Percentiles rank a stretch among this genome's conserved stretches.
phyloP scores from a whole-genome alignment of 1,140 invertebrate species.

The Idris sp. region DNA sequence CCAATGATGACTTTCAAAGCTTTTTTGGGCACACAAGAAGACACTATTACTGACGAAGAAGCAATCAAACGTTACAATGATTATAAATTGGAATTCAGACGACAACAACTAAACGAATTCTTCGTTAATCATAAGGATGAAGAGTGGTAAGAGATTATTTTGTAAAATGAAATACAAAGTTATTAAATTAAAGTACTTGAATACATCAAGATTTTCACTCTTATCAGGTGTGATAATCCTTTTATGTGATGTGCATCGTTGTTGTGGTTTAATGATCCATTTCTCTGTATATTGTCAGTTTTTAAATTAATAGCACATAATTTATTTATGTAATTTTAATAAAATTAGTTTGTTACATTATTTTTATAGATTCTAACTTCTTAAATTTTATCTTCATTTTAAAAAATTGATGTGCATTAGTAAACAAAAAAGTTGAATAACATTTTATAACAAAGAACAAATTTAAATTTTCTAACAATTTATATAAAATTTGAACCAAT shows the following conservation, averaged over 20 bases:
- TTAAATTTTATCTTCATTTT: no score
- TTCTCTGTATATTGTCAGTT: constrained; percentile 18
- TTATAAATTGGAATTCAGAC: constrained; percentile 97
- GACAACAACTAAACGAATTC: constrained; percentile 98
- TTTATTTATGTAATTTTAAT: no score
- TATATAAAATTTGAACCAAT: no score
- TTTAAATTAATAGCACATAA: constrained; percentile 20
- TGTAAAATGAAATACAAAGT: neutral
- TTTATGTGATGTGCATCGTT: constrained; percentile 33
- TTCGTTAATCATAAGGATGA: constrained; percentile 99
- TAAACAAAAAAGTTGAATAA: no score
- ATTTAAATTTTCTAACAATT: no score
- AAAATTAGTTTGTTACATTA: no score
- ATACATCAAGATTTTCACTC: constrained; percentile 4
- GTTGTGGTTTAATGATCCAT: constrained; percentile 37
- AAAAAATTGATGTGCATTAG: no score
- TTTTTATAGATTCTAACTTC: no score
- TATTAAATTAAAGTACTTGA: neutral
- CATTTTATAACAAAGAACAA: no score
- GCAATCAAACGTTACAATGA: constrained; percentile 98
- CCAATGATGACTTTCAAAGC: constrained; percentile 98
- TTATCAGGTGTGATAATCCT: constrained; percentile 36
- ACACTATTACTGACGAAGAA: constrained; percentile 97
- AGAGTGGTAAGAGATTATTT: constrained; percentile 91
- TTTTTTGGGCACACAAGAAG: constrained; percentile 97